These are phyloP conservation scores for Rutpela maculata DNA, from an alignment of 2,888 invertebrate species.

Conservation along the genomic window DNA sequence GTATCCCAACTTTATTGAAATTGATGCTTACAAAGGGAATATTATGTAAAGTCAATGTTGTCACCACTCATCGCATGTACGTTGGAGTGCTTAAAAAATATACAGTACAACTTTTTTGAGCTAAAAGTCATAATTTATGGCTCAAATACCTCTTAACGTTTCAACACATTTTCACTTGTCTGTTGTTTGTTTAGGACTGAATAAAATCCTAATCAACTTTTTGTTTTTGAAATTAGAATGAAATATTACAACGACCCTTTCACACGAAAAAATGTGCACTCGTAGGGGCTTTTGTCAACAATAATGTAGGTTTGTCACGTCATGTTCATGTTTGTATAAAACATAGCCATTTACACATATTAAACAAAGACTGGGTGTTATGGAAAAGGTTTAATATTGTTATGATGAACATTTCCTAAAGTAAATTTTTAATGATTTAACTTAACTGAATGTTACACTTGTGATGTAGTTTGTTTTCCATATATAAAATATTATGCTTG, in stretches of 20 bases:
- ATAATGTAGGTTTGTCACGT: slow-evolving; percentile 55
- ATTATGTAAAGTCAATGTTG: not conserved
- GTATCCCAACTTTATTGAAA: not conserved
- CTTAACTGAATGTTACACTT: no score
- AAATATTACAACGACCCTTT: slow-evolving; percentile 53
- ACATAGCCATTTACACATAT: slow-evolving; percentile 47
- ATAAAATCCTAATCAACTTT: slow-evolving; percentile 52
- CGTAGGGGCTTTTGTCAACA: slow-evolving; percentile 48
- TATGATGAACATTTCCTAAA: not conserved
- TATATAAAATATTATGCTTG: no score
- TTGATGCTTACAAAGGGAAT: not conserved
- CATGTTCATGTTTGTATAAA: slow-evolving; percentile 50
- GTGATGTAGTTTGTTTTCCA: no score
- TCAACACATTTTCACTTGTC: slow-evolving; percentile 18
- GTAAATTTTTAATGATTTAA: not conserved
- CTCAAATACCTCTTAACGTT: slow-evolving; percentile 16
- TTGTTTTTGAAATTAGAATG: slow-evolving; percentile 54
- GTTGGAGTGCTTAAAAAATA: not conserved
- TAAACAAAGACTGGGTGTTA: slow-evolving; percentile 27
- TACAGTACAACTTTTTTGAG: not conserved
- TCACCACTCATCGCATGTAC: not conserved
- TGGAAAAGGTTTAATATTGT: not conserved
- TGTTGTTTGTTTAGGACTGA: slow-evolving; percentile 32
- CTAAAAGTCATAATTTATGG: not conserved
- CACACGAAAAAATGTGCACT: slow-evolving; percentile 53